Percentiles rank a stretch among this genome's conserved stretches.
Conservation (phyloP, 1,140 invertebrate species). For the Helicoverpa armigera region DNA sequence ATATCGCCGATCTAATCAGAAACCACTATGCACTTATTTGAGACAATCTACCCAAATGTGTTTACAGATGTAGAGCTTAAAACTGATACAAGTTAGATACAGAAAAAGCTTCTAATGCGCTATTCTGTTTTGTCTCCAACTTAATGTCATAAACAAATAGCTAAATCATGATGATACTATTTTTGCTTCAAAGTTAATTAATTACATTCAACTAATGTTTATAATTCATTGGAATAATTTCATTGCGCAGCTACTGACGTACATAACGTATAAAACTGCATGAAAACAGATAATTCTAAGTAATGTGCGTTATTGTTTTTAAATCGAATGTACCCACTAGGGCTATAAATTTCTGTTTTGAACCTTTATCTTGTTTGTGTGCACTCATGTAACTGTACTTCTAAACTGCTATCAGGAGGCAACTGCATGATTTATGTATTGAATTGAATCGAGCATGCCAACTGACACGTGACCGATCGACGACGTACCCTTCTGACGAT, state of each 20-base stretch:
- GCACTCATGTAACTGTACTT: conserved; percentile 47
- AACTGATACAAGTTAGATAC: not conserved
- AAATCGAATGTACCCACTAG: conserved; percentile 41
- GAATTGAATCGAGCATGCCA: conserved; percentile 50
- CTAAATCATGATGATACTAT: conserved; percentile 17
- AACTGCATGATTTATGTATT: conserved; percentile 51
- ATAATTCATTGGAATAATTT: conserved; percentile 43
- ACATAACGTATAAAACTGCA: not conserved
- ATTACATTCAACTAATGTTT: conserved; percentile 9
- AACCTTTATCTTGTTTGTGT: conserved; percentile 65
- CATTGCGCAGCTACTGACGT: conserved; percentile 8
- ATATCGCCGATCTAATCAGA: conserved; percentile 4
- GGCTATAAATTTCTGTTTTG: conserved; percentile 54
- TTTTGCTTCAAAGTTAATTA: not conserved
- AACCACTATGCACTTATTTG: not conserved
- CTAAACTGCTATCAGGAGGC: conserved; percentile 52
- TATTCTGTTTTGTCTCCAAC: not conserved
- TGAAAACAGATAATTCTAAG: conserved; percentile 23
- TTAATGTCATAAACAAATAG: not conserved
- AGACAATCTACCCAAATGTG: too few relatives aligned
- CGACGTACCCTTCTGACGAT: conserved; percentile 16
- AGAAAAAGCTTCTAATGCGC: not conserved
- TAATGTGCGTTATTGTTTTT: conserved; percentile 45
- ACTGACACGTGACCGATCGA: conserved; percentile 50
- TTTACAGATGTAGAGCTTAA: too few relatives aligned